Base-by-base conservation (phyloP, 2,888 invertebrate species). In the Drosophila siamana region DNA sequence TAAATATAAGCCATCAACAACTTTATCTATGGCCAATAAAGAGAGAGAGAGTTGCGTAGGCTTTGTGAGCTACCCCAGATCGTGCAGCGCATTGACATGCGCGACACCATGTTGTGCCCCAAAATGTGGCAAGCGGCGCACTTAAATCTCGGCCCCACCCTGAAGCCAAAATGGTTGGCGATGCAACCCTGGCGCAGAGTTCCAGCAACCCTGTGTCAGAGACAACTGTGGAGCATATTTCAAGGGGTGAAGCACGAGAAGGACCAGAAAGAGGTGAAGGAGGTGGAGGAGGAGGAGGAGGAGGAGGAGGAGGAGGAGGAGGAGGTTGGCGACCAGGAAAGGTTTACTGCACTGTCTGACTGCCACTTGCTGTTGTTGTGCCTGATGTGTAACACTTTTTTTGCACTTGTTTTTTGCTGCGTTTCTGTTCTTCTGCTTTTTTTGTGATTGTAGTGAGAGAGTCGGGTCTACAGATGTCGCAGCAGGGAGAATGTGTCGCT, bases 181-280 rank as follows among this genome's bases (percentile, higher is more conserved):
- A 56, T 65, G 73, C 66, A 77, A 56, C 74, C 78, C 78, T 61
- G 66, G 33, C 13, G 73, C 30, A 43, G 48, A 44, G 70, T 33
- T 55, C 51, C 64, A 59, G 55, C 76, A 46, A 60, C 73, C 71
- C 50, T 67, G 67, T 61, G 65, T 54, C 41, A 22, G 19, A 3
- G 1, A 19, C 19, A 19, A 19, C 19, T 19, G 19, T 3, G n/a
- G n/a, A n/a, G n/a, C n/a, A n/a, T n/a, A n/a, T n/a, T n/a, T n/a
- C n/a, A n/a, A n/a, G n/a, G n/a, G n/a, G n/a, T 19, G 19, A 1
- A 19, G 19, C 2, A 19, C 2, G 19, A 19, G 19, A 3, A 3
- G 19, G 19, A 3, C 1, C 2, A 3, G 19, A 19, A 1, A 19
- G 19, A 2, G 19, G 19, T 2, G 19, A 2, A 19, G 19, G 19